A percentile compares a stretch with the other conserved stretches of the same genome.
These are phyloP conservation scores for Torymus tubicola DNA, from an alignment of 2,888 invertebrate species.

Conservation along the genomic window DNA sequence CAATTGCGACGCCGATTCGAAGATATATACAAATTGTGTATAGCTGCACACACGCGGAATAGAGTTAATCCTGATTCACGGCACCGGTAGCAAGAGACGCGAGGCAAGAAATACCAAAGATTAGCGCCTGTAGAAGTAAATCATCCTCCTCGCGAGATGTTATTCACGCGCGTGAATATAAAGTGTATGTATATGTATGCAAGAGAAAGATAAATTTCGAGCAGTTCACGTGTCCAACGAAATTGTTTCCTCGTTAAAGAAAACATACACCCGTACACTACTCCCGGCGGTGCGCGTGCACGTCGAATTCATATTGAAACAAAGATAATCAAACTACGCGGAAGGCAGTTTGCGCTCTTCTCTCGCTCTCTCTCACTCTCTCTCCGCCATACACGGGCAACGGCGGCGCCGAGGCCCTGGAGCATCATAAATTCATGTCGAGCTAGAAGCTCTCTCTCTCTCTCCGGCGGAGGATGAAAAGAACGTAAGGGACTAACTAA, in stretches of 20 bases:
- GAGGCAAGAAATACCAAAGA: too few species aligned
- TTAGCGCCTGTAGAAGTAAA: too few species aligned
- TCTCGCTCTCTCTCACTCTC: background rate
- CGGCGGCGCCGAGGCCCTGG: constrained; percentile 24
- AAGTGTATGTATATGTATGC: background rate
- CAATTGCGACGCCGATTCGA: too few species aligned
- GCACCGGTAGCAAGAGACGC: too few species aligned
- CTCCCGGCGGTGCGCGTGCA: background rate
- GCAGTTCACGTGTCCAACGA: constrained; percentile 10
- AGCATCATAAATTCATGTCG: constrained; percentile 53
- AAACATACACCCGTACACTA: constrained; percentile 1
- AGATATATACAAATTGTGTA: too few species aligned
- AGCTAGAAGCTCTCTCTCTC: constrained; percentile 9
- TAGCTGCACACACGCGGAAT: too few species aligned
- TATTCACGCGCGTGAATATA: constrained; percentile 28
- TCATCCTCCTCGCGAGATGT: background rate
- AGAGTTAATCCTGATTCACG: too few species aligned
- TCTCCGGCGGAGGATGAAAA: constrained; percentile 25
- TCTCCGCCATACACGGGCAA: background rate
- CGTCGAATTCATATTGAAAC: constrained; percentile 42
- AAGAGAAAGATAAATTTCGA: constrained; percentile 31
- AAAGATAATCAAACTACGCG: constrained; percentile 43
- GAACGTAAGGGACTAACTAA: constrained; percentile 35
- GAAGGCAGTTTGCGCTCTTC: constrained; percentile 3
- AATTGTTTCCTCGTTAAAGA: constrained; percentile 44